Conservation (phyloP, 2,113 vertebrate genomes). For the Nycticebus coucang region DNA sequence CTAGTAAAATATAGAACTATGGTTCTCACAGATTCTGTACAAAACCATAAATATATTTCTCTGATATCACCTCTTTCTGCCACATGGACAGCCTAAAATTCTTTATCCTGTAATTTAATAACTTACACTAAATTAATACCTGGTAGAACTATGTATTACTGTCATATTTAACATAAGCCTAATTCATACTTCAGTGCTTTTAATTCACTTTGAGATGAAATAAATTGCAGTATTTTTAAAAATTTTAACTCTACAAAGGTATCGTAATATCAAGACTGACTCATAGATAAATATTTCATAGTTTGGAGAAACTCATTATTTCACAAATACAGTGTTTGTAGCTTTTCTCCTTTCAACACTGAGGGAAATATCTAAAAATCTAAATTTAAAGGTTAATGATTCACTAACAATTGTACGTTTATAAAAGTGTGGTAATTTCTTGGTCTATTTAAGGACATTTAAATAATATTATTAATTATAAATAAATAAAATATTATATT, state of each 20-base stretch:
- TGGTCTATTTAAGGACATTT: conserved; percentile 1
- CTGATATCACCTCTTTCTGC: conserved; percentile 33
- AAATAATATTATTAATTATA: no score
- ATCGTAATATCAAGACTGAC: conserved; percentile 11
- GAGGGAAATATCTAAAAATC: not conserved
- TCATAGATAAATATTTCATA: not conserved
- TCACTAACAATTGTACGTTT: conserved; percentile 43
- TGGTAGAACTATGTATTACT: conserved; percentile 42
- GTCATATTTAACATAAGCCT: conserved; percentile 28
- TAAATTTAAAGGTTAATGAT: conserved; percentile 42
- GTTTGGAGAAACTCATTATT: conserved; percentile 24
- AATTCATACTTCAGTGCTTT: not conserved
- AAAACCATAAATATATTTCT: not conserved
- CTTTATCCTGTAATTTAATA: conserved; percentile 67
- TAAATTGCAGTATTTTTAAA: conserved; percentile 12
- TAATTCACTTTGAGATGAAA: conserved; percentile 12
- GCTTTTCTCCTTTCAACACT: not conserved
- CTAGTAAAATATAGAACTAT: not conserved
- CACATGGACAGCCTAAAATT: conserved; percentile 48
- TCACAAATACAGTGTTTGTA: not conserved
- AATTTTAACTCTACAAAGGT: not conserved
- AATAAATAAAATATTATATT: no score
- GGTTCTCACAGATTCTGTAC: not conserved
- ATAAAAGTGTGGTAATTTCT: conserved; percentile 20
- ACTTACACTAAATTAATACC: conserved; percentile 64